Conservation (phyloP, 2,113 vertebrate genomes). For the Sapajus apella region DNA sequence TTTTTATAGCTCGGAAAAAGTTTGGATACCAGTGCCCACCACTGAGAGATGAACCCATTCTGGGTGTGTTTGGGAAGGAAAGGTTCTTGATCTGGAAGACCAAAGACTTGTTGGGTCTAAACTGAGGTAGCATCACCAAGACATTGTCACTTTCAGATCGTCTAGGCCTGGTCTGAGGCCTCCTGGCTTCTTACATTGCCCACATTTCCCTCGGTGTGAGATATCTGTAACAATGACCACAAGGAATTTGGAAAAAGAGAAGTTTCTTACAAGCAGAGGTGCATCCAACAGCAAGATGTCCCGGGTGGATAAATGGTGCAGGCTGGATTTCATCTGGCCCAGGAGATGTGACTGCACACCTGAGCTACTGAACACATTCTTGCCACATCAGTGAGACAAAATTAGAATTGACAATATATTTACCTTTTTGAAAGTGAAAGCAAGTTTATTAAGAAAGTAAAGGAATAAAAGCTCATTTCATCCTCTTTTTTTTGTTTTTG, state of each 20-base stretch:
- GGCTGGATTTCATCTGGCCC: too few relatives aligned
- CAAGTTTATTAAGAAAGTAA: too few relatives aligned
- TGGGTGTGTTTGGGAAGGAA: not conserved
- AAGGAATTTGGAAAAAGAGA: not conserved
- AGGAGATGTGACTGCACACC: too few relatives aligned
- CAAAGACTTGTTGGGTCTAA: not conserved
- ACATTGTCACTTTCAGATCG: not conserved
- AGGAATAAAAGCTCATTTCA: too few relatives aligned
- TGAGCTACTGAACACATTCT: too few relatives aligned
- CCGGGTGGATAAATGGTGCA: too few relatives aligned
- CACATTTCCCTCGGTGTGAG: not conserved
- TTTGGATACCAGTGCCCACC: not conserved
- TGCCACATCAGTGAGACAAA: too few relatives aligned
- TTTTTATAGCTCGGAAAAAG: not conserved
- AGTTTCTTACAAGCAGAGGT: not conserved
- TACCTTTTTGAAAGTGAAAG: too few relatives aligned
- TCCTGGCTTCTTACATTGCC: not conserved
- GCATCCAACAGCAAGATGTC: too few relatives aligned
- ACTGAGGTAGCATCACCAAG: too few relatives aligned
- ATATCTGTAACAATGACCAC: not conserved
- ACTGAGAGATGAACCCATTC: not conserved
- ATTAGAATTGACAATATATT: too few relatives aligned
- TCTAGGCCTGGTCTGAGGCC: not conserved
- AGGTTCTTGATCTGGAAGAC: not conserved
- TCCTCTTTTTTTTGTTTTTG: not conserved